Base-by-base conservation (phyloP, 2,888 invertebrate species). In the Cantharis nigra region DNA sequence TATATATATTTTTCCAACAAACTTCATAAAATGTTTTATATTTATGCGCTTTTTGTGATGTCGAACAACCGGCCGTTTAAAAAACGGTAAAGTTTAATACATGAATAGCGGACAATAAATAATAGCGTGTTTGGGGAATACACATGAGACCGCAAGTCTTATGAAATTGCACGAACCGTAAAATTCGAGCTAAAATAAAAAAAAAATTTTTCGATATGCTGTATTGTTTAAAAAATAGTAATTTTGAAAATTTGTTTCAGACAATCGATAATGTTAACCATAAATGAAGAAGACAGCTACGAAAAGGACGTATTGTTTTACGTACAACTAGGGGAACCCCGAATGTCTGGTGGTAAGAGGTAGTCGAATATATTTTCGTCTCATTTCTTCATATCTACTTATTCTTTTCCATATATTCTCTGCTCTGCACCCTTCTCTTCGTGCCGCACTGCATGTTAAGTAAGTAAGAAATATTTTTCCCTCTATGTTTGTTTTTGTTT, bases 231-330 rank as follows among this genome's bases (percentile, higher is more conserved):
- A 49, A 49, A 49, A 49, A n/a, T 49, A 49, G n/a, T 49, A 49
- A 49, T 49, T 49, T 49, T 49, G 49, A 49, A 49, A 49, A 49
- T 84, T 90, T 89, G 87, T 94, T 95, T 23, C 93, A 99, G 98
- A 88, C 95, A 97, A 91, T 91, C 90, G 85, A 95, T 99, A 86
- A 91, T 93, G 71, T 90, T 99, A 81, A 94, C 94, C 84, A 97
- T 99, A 80, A 92, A 96, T 82, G 98, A 99, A 90, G 98, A 98
- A 87, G 98, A 99, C 89, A 97, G 98, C 86, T 99, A 99, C 88
- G 98, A 99, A 89, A 98, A 99, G 88, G 96, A 97, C 86, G 97
- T 98, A 33, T 91, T 95, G 20, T 97, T 99, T 89, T 97, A 95
- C 89, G 94, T 99, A 13, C 96, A 97, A 87, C 90, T 99, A 26